These are phyloP conservation scores for Brachyopa scutellaris DNA, from an alignment of 2,888 invertebrate species.

Conservation along the genomic window DNA sequence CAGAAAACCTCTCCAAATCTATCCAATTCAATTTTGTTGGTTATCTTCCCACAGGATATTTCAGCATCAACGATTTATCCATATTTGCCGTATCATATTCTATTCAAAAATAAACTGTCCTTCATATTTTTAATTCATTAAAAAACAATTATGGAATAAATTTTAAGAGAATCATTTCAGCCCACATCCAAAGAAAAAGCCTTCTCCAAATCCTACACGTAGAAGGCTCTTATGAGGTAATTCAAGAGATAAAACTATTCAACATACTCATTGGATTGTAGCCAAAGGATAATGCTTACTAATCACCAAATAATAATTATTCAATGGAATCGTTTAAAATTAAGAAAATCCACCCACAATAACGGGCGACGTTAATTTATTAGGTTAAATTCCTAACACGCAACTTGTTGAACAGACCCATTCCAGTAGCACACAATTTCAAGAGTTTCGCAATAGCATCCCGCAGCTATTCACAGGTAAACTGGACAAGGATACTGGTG, in stretches of 20 bases:
- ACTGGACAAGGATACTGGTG: not conserved
- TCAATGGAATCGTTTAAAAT: not conserved
- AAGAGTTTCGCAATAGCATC: not conserved
- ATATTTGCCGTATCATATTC: not conserved
- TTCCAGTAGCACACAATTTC: not conserved
- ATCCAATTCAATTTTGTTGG: not conserved
- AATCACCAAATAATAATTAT: too few relatives aligned
- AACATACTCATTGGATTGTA: too few relatives aligned
- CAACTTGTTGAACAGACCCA: slow-evolving; percentile 4
- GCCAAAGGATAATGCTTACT: too few relatives aligned
- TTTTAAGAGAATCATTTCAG: not conserved
- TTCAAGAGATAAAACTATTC: not conserved
- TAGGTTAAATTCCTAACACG: not conserved
- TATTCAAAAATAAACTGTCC: not conserved
- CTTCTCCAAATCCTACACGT: too few relatives aligned
- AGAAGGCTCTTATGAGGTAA: not conserved
- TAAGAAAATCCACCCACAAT: not conserved
- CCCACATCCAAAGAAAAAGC: too few relatives aligned
- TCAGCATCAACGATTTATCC: not conserved
- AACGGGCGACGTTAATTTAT: not conserved
- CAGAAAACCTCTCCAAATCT: not conserved
- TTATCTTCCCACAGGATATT: not conserved
- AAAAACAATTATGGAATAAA: not conserved
- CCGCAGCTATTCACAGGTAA: not conserved
- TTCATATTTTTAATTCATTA: not conserved